phyloP scores from a whole-genome alignment of 2,797 vertebrate genomes.

The Crypturellus tataupa region DNA sequence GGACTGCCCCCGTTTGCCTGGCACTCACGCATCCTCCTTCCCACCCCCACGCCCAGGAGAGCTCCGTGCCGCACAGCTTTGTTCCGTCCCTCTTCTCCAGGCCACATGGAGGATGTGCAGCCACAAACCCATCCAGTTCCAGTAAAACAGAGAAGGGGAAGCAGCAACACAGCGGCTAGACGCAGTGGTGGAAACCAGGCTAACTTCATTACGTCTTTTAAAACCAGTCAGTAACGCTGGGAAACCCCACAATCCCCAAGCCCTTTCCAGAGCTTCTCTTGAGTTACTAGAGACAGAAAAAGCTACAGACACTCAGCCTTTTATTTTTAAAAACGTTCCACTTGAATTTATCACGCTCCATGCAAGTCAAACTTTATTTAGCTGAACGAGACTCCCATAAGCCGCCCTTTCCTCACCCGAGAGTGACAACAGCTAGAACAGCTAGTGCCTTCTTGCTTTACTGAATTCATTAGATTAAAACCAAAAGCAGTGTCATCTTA shows the following conservation, averaged over 20 bases:
- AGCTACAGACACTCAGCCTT: not conserved
- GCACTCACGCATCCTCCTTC: rapidly evolving
- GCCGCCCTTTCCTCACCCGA: slow-evolving; percentile 46
- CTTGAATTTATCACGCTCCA: slow-evolving; percentile 47
- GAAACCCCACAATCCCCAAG: not conserved
- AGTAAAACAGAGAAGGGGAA: rapidly evolving
- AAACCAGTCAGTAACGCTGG: not conserved
- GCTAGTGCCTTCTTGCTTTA: slow-evolving; percentile 65
- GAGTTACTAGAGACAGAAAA: slow-evolving; percentile 1
- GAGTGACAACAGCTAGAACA: slow-evolving; percentile 58
- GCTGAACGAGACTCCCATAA: slow-evolving; percentile 23
- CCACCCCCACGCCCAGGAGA: not conserved
- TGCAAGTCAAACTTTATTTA: slow-evolving; percentile 61
- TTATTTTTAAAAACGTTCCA: slow-evolving; percentile 12
- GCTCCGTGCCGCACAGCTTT: rapidly evolving
- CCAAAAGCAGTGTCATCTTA: slow-evolving; percentile 66
- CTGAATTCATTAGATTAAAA: slow-evolving; percentile 67
- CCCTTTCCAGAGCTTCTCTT: not conserved
- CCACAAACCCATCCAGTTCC: not conserved
- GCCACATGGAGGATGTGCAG: rapidly evolving
- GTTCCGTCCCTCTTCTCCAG: no score
- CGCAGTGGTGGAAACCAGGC: not conserved
- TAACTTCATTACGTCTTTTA: not conserved
- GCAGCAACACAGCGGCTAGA: not conserved
- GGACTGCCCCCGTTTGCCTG: not conserved